A percentile compares a stretch with the other conserved stretches of the same genome.
Conservation (phyloP, 2,113 vertebrate genomes). For the Neodontobutis hainanensis region DNA sequence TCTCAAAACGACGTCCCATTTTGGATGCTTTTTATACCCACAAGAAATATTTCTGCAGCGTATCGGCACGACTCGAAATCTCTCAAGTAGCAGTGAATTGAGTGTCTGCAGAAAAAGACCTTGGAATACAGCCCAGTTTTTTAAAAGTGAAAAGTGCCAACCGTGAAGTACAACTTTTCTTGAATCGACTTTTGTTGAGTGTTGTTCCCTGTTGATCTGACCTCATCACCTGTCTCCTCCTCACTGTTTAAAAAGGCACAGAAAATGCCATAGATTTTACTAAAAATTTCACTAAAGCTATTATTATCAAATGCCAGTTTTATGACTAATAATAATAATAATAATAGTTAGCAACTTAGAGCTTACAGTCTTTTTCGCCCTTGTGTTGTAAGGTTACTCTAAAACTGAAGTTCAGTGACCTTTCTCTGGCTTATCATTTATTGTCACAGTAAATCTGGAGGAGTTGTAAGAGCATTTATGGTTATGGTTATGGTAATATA, state of each 20-base stretch:
- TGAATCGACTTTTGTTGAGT: neutral
- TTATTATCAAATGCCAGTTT: too few species aligned
- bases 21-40: conserved; percentile 20
- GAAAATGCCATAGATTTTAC: too few species aligned
- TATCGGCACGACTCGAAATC: neutral
- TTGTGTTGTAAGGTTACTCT: too few species aligned
- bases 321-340: too few species aligned
- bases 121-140: neutral
- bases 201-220: neutral
- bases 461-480: too few species aligned
- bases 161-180: neutral
- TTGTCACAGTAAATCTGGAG: too few species aligned
- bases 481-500: too few species aligned
- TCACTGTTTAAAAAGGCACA: neutral
- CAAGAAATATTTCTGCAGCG: neutral
- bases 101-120: neutral
- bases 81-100: neutral
- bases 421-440: too few species aligned
- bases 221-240: neutral
- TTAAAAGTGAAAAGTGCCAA: neutral
- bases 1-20: conserved; percentile 6
- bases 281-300: too few species aligned
- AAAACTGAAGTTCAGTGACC: too few species aligned
- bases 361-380: too few species aligned
- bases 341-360: too few species aligned